Evolutionary conservation across 2,113 vertebrate species (phyloP), one percentile per base, ranked within the genome.

Genomic region (Falco punctatus): DNA sequence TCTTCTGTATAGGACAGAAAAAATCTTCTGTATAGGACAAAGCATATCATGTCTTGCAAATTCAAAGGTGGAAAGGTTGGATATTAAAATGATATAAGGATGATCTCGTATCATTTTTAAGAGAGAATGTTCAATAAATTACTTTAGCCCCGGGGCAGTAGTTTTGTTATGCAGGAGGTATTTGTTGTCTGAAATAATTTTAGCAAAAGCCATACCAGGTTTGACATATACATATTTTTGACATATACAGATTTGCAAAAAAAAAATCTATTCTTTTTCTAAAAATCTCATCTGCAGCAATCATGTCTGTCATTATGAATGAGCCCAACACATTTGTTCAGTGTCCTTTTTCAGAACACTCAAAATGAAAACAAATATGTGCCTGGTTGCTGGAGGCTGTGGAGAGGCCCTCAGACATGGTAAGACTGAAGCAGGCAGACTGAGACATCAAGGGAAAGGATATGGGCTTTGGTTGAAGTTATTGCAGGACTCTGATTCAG

Each of bases 381-480:
- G 6, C 9, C 13, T 74, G 46, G 26, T 13, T 74, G 51, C 18
- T 66, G 46, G 13, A 81, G 13, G 10, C 13, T n/a, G 40, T n/a
- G 40, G 40, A 61, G 51, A 55, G 13, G 9, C 4, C 6, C 22
- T 65, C 28, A 65, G 32, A n/a, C 6, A 17, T 22, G 24, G 7
- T 24, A 18, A 75, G 57, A 51, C n/a, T 49, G 38, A 59, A 9
- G 66, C 12, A 93, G 28, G 46, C 32, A 57, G 26, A 58, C 10
- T 11, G 40, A 92, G 20, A 3, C 40, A 26, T 6, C 2, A 2
- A 17, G 11, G 32, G 28, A 57, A 75, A 55, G 13, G 13, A 48
- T 1, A 0, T 16, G 18, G 6, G 1, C 10, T 81, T 77, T n/a
- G 81, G 26, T 5, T 3, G 1, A 18, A 8, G 5, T 44, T 69